phyloP scores from a whole-genome alignment of 1,140 invertebrate genomes.

The Drosophila pectinifera region DNA sequence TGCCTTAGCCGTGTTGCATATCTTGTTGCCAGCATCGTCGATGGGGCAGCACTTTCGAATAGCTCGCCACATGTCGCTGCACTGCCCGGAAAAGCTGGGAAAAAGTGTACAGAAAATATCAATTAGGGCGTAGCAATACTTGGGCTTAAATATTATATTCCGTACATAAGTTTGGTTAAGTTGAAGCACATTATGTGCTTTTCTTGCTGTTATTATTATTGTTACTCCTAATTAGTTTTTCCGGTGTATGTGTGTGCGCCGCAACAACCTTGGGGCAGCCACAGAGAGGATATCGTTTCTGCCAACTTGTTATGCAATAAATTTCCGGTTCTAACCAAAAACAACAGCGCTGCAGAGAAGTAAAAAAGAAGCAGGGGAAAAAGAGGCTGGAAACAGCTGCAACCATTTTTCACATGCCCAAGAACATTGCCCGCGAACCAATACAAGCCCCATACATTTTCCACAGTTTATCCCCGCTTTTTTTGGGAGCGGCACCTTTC shows the following conservation, averaged over 20 bases:
- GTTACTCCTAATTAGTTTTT: neutral
- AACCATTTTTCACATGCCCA: conserved; percentile 42
- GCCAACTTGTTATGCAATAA: conserved; percentile 82
- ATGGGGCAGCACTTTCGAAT: conserved; percentile 56
- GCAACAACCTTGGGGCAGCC: conserved; percentile 70
- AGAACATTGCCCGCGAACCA: conserved; percentile 30
- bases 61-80: conserved; percentile 42
- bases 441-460: neutral
- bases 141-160: too few species aligned
- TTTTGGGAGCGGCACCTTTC: conserved; percentile 25
- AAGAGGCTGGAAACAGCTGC: conserved; percentile 31
- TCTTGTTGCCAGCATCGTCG: conserved; percentile 52
- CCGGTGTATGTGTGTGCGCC: conserved; percentile 15
- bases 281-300: conserved; percentile 57
- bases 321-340: conserved; percentile 74
- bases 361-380: neutral
- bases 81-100: too few species aligned
- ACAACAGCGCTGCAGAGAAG: conserved; percentile 17
- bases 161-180: too few species aligned
- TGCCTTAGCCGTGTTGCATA: conserved; percentile 31
- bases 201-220: neutral
- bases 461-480: neutral
- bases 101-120: neutral
- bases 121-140: too few species aligned
- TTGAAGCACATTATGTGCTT: neutral